These are phyloP conservation scores for Oscheius sp. DNA, from an alignment of 2,888 invertebrate genomes.

Conservation along the genomic window DNA sequence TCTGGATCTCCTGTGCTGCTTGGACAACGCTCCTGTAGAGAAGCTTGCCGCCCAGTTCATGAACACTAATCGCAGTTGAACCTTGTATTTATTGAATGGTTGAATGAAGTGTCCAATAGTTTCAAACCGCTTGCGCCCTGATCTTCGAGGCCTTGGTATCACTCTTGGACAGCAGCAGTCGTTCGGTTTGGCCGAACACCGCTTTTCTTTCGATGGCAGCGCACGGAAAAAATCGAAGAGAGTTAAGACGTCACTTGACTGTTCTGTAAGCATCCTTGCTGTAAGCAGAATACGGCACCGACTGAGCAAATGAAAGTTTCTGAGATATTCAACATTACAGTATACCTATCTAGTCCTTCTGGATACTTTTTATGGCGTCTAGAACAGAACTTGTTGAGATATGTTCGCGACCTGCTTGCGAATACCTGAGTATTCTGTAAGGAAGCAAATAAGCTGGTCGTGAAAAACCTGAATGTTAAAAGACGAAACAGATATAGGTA, in stretches of 20 bases:
- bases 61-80: constrained; percentile 30
- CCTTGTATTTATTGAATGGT: neutral
- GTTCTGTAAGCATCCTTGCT: neutral
- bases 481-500: no score
- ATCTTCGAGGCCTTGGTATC: constrained; percentile 20
- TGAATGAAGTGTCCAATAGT: neutral
- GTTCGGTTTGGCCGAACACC: constrained; percentile 13
- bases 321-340: no score
- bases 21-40: constrained; percentile 27
- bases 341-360: no score
- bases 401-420: no score
- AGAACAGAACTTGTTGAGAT: no score
- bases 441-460: no score
- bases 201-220: constrained; percentile 10
- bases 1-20: constrained; percentile 46
- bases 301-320: no score
- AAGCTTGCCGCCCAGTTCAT: constrained; percentile 35
- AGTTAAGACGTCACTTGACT: constrained; percentile 13
- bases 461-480: no score
- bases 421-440: no score
- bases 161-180: neutral
- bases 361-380: no score
- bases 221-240: constrained; percentile 6
- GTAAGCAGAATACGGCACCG: no score
- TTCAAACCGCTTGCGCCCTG: neutral